Evolutionary conservation across 2,113 vertebrate genomes (phyloP), one percentile per base, ranked within the genome.

Genomic region (Corydoras sp.): DNA sequence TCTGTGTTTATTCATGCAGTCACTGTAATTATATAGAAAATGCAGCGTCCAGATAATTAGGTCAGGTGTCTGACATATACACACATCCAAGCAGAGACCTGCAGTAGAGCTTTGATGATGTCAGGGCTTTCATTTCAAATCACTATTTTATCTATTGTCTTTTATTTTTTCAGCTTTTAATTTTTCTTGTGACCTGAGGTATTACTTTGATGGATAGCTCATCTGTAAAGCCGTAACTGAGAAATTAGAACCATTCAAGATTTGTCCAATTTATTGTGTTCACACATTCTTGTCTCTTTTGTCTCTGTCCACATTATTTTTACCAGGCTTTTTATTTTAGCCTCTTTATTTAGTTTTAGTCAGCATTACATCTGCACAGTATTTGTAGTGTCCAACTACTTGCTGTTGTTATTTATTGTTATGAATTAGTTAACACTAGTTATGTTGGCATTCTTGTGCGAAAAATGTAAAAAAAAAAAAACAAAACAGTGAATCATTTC

Each of bases 161-260:
- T 15, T 8, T 12, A 14, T 58, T 56, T 14, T 43, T 61, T 18
- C 30, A 9, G 14, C 4, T 10, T 32, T 12, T 31, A 11, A 9
- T 30, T 9, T 61, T 10, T 15, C 7, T 30, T 49, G 32, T 60
- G 35, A 31, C 32, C 32, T 4, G 10, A 50, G 35, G 55, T 60
- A 30, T 60, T 58, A 29, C 9, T 58, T 64, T 72, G 70, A 72
- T 65, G 54, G 70, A 72, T 65, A 14, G 62, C 18, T 11, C 53
- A 56, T 64, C 69, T 3, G 15, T 58, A 13, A 48, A 43, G 62
- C 51, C 32, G n/a, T 54, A 18, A 29, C 49, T 7, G 29, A 13
- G 62, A 51, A 56, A 51, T 72, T 31, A 31, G 62, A 15, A 14
- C 35, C 54, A 51, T 32, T 35, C 29, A n/a, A 14, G 62, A 31